A percentile compares a stretch with the other conserved stretches of the same genome.
phyloP scores from a whole-genome alignment of 2,888 invertebrate genomes.

The Lasioglossum calceatum region DNA sequence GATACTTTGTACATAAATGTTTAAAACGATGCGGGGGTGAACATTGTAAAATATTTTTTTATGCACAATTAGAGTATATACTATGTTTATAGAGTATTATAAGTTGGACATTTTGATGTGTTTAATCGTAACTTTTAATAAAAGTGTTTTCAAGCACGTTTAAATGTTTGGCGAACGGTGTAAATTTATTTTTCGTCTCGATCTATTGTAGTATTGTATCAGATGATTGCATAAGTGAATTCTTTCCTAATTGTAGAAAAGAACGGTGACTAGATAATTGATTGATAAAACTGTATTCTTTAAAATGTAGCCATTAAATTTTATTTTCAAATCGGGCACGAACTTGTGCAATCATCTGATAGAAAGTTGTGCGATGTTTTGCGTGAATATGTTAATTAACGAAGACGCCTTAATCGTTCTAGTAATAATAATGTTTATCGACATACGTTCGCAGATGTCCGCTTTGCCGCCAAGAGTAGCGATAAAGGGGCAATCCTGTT shows the following conservation, averaged over 20 bases:
- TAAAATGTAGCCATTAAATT: no score
- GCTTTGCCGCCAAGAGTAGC: conserved; percentile 78
- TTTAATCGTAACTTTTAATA: neutral
- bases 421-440: conserved; percentile 1
- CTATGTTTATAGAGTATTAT: neutral
- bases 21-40: neutral
- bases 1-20: neutral
- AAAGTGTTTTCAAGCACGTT: neutral
- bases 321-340: no score
- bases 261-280: no score
- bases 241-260: no score
- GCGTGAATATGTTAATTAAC: neutral
- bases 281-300: no score
- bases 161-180: neutral
- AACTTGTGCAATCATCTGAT: no score
- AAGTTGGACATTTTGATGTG: neutral
- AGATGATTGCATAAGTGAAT: no score
- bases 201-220: no score
- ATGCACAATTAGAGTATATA: neutral
- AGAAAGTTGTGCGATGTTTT: no score
- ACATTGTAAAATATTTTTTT: neutral
- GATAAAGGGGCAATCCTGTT: conserved; percentile 79
- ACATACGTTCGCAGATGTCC: conserved; percentile 78
- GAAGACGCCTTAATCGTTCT: neutral
- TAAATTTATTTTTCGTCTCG: neutral